Percentiles rank a stretch among this genome's conserved stretches.
Evolutionary conservation across 2,113 vertebrate genomes (phyloP).

Genomic region (Boulengeromyrus knoepffleri): DNA sequence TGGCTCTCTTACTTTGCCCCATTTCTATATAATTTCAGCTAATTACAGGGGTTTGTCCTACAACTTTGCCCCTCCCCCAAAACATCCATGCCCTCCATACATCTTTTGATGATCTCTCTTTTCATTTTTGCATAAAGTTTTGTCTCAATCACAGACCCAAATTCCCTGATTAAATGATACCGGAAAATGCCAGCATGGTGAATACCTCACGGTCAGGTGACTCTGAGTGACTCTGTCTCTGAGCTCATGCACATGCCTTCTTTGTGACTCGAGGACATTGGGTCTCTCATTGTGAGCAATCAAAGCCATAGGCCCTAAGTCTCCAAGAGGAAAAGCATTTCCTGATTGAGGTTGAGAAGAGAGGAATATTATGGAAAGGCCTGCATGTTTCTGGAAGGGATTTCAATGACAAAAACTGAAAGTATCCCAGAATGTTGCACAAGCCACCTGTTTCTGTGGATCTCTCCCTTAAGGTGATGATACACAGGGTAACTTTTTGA

Average conservation of each 20-base stretch:
- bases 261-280: not conserved
- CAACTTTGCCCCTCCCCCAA: not conserved
- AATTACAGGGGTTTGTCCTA: not conserved
- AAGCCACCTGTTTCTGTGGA: not conserved
- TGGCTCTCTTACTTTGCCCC: not conserved
- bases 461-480: not conserved
- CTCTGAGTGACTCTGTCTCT: not conserved
- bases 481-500: not conserved
- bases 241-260: not conserved
- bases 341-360: not conserved
- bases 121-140: not conserved
- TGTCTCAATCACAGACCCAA: not conserved
- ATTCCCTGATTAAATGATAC: not conserved
- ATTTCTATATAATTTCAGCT: not conserved
- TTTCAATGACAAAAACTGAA: not conserved
- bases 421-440: not conserved
- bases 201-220: not conserved
- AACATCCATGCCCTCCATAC: not conserved
- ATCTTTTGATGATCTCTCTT: not conserved
- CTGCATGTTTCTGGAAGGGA: not conserved
- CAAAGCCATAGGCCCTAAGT: not conserved
- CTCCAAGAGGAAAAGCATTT: not conserved
- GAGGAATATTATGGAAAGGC: not conserved
- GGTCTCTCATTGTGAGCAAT: not conserved
- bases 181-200: not conserved